Conservation (phyloP, 2,888 invertebrate genomes). For the Netelia virgata region DNA sequence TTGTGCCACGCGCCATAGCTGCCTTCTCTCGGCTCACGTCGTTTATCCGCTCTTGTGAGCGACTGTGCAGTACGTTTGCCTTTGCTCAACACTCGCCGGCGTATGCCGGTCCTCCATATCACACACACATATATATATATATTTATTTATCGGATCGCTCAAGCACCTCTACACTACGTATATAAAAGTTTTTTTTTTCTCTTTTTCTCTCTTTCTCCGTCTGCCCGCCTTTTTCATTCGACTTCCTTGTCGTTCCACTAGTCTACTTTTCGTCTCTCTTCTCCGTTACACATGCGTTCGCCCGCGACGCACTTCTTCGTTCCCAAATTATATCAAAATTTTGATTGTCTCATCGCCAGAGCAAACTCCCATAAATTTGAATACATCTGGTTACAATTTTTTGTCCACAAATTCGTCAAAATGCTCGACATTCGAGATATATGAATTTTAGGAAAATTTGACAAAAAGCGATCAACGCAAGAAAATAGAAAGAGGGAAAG, state of each 20-base stretch:
- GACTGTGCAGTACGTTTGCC: neutral
- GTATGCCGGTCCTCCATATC: neutral
- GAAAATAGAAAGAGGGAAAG: too few relatives aligned
- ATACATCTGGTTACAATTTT: neutral
- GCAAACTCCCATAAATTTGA: too few relatives aligned
- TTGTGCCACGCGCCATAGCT: slow-evolving; percentile 83
- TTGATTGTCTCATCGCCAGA: neutral
- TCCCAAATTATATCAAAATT: neutral
- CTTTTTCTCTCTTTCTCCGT: slow-evolving; percentile 53
- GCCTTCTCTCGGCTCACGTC: slow-evolving; percentile 78
- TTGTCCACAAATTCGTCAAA: neutral
- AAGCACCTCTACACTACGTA: slow-evolving; percentile 51
- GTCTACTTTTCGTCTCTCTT: slow-evolving; percentile 75
- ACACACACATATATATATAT: neutral
- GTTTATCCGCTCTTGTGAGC: slow-evolving; percentile 64
- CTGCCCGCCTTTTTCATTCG: slow-evolving; percentile 35
- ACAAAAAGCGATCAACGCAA: neutral
- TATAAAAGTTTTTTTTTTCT: slow-evolving; percentile 39
- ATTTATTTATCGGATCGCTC: neutral
- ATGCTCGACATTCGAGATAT: neutral
- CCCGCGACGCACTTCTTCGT: neutral
- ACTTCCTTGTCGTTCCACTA: slow-evolving; percentile 73
- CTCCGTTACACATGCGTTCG: slow-evolving; percentile 9
- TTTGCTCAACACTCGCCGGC: slow-evolving; percentile 9
- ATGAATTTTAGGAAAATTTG: neutral